A percentile compares a stretch with the other conserved stretches of the same genome.
phyloP scores from a whole-genome alignment of 2,113 vertebrate species.

The Grammomys dolichurus region DNA sequence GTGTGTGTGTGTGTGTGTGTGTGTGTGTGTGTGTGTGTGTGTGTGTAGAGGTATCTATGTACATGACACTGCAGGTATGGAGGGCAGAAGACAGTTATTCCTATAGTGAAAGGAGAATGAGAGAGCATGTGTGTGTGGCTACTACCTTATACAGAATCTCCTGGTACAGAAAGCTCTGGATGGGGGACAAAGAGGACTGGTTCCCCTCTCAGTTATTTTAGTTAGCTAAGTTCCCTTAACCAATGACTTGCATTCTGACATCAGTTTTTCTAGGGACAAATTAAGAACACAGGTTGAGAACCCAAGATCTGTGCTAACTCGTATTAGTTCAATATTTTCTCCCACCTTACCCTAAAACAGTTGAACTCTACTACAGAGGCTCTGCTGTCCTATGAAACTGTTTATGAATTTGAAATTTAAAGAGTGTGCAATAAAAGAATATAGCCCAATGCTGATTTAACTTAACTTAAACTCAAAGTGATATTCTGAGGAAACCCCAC shows the following conservation, averaged over 20 bases:
- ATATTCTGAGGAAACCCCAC: neutral
- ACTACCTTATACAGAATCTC: neutral
- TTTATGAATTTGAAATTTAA: conserved; percentile 23
- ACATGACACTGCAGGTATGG: neutral
- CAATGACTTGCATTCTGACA: neutral
- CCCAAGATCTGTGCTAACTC: neutral
- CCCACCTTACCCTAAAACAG: neutral
- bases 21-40: neutral
- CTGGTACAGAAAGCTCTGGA: neutral
- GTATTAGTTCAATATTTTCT: neutral
- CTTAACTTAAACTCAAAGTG: neutral
- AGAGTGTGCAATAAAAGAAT: neutral
- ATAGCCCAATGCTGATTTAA: neutral
- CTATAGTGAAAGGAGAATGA: neutral
- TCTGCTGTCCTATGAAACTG: neutral
- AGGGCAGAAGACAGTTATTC: neutral
- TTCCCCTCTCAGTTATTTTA: neutral
- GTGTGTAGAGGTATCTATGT: neutral
- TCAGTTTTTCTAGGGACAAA: neutral
- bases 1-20: neutral
- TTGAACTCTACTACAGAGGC: neutral
- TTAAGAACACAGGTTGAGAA: neutral
- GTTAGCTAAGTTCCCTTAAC: neutral
- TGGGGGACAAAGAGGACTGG: neutral
- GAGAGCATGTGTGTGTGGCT: fast-evolving